A percentile compares a stretch with the other conserved stretches of the same genome.
Evolutionary conservation across 2,888 invertebrate genomes (phyloP).

Genomic region (Apodemia duryi): DNA sequence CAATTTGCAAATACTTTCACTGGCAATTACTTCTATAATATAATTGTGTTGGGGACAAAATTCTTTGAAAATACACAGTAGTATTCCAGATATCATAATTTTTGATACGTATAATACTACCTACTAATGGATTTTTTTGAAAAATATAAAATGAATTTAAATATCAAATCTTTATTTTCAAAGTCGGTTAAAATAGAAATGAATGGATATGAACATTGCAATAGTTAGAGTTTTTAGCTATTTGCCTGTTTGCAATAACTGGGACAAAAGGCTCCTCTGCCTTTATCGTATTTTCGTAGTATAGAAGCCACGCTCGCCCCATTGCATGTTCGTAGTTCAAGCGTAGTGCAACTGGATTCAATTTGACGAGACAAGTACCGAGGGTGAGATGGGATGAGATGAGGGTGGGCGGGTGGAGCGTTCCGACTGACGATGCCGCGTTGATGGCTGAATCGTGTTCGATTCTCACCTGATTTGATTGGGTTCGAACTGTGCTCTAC

Average conservation of each 20-base stretch:
- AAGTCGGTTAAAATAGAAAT: not conserved
- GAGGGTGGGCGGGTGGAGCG: slow-evolving; percentile 32
- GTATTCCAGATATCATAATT: too few species aligned
- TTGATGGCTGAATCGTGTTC: slow-evolving; percentile 77
- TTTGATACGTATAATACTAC: too few species aligned
- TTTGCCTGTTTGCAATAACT: slow-evolving; percentile 14
- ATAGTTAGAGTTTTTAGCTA: slow-evolving; percentile 8
- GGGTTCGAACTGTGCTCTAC: slow-evolving; percentile 44
- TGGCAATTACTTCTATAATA: too few species aligned
- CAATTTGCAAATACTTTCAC: too few species aligned
- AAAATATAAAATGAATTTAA: too few species aligned
- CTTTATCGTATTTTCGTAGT: slow-evolving; percentile 29
- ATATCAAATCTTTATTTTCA: not conserved
- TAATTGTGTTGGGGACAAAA: too few species aligned
- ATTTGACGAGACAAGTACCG: slow-evolving; percentile 54
- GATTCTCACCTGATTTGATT: slow-evolving; percentile 64
- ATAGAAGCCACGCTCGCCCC: slow-evolving; percentile 49
- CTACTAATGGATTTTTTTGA: too few species aligned
- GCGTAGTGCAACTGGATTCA: slow-evolving; percentile 61
- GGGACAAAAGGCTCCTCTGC: slow-evolving; percentile 8
- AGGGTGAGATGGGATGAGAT: slow-evolving; percentile 32
- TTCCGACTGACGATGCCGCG: slow-evolving; percentile 49
- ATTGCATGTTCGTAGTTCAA: slow-evolving; percentile 52
- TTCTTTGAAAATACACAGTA: too few species aligned
- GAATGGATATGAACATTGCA: slow-evolving; percentile 15